Percentiles rank a stretch among this genome's conserved stretches.
Conservation (phyloP, 2,888 invertebrate species). For the Ditylenchus weischeri region DNA sequence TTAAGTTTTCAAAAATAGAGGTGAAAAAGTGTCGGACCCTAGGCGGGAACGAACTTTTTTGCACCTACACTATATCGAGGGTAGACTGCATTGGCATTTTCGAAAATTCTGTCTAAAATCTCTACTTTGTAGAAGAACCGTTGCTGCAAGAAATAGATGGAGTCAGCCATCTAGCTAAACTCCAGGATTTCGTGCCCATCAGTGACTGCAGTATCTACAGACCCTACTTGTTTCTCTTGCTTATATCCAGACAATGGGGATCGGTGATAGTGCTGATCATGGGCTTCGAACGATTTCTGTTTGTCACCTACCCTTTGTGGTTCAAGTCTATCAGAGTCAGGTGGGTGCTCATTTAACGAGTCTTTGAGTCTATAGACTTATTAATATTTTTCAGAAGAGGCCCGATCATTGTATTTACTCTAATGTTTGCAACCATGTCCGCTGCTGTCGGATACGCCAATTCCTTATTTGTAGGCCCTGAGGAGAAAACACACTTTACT, state of each 20-base stretch:
- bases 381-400: conserved; percentile 25
- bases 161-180: no score
- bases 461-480: conserved; percentile 33
- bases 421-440: conserved; percentile 32
- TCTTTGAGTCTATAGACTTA: background rate
- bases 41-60: no score
- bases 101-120: background rate
- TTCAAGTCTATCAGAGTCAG: conserved; percentile 33
- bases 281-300: conserved; percentile 36
- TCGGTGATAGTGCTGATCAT: conserved; percentile 36
- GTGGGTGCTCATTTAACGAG: conserved; percentile 25
- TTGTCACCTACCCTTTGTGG: conserved; percentile 38
- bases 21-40: no score
- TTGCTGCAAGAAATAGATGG: background rate
- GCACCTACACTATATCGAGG: no score
- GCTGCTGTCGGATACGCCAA: conserved; percentile 37
- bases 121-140: background rate
- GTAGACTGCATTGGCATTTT: no score
- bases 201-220: conserved; percentile 24
- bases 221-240: conserved; percentile 38
- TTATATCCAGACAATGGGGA: conserved; percentile 35
- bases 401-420: conserved; percentile 37
- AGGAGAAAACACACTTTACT: conserved; percentile 35
- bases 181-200: conserved; percentile 11
- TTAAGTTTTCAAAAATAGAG: no score